Evolutionary conservation across 2,797 vertebrate species (phyloP).

Genomic region (Poeciliopsis gracilis): DNA sequence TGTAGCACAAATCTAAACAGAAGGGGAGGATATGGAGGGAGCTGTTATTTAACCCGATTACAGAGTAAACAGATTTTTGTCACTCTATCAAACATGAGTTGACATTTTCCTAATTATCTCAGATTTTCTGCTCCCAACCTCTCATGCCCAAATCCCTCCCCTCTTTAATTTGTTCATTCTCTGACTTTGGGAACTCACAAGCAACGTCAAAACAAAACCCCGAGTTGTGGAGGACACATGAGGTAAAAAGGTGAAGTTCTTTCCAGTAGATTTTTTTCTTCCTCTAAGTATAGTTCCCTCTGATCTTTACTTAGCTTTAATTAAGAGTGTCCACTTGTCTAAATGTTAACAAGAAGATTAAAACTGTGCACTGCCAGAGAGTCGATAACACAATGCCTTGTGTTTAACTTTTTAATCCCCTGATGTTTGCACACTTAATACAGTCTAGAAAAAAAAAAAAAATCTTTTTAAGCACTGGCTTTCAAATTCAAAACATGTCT

Average conservation of each 20-base stretch:
- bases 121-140: neutral
- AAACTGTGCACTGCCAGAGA: neutral
- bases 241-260: slow-evolving; percentile 14
- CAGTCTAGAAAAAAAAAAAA: neutral
- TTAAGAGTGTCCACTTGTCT: slow-evolving; percentile 2
- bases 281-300: slow-evolving; percentile 3
- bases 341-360: neutral
- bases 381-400: neutral
- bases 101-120: slow-evolving; percentile 9
- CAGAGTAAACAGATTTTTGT: slow-evolving; percentile 10
- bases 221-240: neutral
- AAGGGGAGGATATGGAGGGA: neutral
- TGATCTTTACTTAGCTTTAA: slow-evolving; percentile 1
- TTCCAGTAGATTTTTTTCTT: slow-evolving; percentile 3
- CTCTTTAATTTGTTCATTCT: neutral
- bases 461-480: neutral
- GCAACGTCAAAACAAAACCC: slow-evolving; percentile 3
- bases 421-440: neutral
- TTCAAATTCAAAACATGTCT: neutral
- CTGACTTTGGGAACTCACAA: slow-evolving; percentile 3
- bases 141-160: neutral
- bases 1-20: neutral
- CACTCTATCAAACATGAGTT: slow-evolving; percentile 8
- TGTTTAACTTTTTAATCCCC: slow-evolving; percentile 4
- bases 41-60: slow-evolving; percentile 11